Conservation (phyloP, 2,113 vertebrate genomes). For the Mus musculus region DNA sequence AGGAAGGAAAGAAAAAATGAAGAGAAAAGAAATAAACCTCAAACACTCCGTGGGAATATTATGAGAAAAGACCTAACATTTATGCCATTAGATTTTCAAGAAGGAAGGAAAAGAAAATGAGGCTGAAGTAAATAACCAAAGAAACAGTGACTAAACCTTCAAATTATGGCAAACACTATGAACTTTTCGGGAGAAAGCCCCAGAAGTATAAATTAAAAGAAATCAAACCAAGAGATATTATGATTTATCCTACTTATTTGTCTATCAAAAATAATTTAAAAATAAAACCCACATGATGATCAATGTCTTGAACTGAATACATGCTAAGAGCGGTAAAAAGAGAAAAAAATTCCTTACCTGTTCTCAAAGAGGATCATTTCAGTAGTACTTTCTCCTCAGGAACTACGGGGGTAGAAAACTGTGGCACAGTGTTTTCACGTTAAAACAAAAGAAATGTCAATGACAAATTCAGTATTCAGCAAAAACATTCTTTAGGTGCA, state of each 20-base stretch:
- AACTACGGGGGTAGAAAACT: neutral
- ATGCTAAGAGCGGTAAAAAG: neutral
- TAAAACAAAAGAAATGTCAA: slow-evolving; percentile 8
- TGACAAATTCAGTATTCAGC: neutral
- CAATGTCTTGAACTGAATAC: neutral
- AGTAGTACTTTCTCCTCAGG: neutral
- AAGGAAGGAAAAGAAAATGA: neutral
- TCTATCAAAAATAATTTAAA: neutral
- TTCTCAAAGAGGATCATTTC: neutral
- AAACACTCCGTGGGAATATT: neutral
- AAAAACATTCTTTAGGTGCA: neutral
- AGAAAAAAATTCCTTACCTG: neutral
- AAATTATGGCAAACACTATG: neutral
- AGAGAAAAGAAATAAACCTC: neutral
- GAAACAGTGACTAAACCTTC: neutral
- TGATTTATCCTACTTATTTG: neutral
- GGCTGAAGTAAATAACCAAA: neutral
- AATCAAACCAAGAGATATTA: neutral
- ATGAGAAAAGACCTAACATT: neutral
- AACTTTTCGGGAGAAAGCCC: neutral
- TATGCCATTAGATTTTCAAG: neutral
- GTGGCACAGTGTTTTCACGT: neutral
- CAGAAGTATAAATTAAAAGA: neutral
- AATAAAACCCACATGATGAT: neutral
- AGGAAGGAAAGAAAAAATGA: no score